phyloP scores from a whole-genome alignment of 2,797 vertebrate species.

The Micromesistius poutassou region DNA sequence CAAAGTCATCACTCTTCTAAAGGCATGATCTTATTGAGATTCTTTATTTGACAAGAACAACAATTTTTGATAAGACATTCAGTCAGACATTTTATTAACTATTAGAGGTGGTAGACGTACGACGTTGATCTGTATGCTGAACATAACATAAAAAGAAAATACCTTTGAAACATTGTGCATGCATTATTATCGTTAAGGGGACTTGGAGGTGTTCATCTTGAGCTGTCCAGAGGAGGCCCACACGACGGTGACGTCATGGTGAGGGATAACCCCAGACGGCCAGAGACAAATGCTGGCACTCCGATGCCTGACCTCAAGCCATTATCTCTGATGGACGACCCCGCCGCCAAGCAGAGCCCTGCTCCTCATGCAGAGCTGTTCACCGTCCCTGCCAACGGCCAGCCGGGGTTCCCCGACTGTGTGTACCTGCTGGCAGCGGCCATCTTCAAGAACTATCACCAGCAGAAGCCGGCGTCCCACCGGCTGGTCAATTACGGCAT shows the following conservation, averaged over 20 bases:
- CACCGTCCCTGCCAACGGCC: constrained; percentile 9
- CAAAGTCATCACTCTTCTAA: no score
- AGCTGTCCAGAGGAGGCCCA: background rate
- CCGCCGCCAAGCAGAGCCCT: constrained; percentile 14
- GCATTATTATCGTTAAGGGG: background rate
- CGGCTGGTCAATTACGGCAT: constrained; percentile 74
- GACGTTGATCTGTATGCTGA: background rate
- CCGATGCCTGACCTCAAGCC: constrained; percentile 38
- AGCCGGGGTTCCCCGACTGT: constrained; percentile 65
- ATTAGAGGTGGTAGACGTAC: background rate
- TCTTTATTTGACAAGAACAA: background rate
- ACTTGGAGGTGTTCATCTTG: background rate
- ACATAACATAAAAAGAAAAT: background rate
- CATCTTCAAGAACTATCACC: constrained; percentile 80
- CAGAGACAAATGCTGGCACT: constrained; percentile 18
- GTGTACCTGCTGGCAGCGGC: constrained; percentile 81
- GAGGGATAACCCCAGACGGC: background rate
- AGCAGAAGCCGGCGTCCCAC: constrained; percentile 67
- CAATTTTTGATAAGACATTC: no score
- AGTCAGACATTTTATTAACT: background rate
- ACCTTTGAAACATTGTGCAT: background rate
- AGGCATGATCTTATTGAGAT: no score
- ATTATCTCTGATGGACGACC: constrained; percentile 33
- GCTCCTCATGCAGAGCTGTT: constrained; percentile 36
- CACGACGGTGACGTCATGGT: background rate